Base-by-base conservation (phyloP, 2,113 vertebrate species). In the Eulemur macaco region DNA sequence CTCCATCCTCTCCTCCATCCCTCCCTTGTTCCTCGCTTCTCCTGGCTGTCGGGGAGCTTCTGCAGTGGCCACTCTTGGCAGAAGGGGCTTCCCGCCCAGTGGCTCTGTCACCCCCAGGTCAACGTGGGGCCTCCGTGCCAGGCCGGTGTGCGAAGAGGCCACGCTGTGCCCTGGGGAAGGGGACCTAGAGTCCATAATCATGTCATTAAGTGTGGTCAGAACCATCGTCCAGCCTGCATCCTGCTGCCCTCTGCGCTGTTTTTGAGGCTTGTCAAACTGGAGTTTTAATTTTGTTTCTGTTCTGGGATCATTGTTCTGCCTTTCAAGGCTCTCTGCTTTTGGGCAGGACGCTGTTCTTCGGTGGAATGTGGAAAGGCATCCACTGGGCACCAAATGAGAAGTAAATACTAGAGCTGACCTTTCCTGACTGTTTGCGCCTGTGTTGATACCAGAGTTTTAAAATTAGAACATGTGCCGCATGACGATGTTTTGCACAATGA, bases 151-250 rank as follows among this genome's bases (percentile, higher is more conserved):
- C 81, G 58, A 86, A 34, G 21, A 54, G 82, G 84, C 58, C 71
- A 71, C 50, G 29, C 37, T 85, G 69, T 81, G 89, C 56, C 58
- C 58, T 54, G n/a, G 68, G 77, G 91, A 83, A 78, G 56, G 64
- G 42, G 71, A 83, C 54, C 20, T 58, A 58, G 71, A 42, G 37
- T 86, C 88, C 83, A 83, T 95, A 39, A 66, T 83, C 93, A 85
- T 91, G 82, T 73, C 60, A 21, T 52, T 45, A 50, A 54, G n/a
- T 37, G 25, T 83, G 83, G 84, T 86, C 60, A 56, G 74, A 83
- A 18, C 18, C 21, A 3, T 1, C 2, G 10, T 60, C 63, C 11
- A 68, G 54, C 6, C 85, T 6, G 8, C 47, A n/a, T 12, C 2
- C 31, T 37, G 68, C 88, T 47, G 25, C 5, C 7, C 60, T 85